Evolutionary conservation across 1,140 invertebrate genomes (phyloP), one percentile per base, ranked within the genome.

Genomic region (Drosophila subobscura): DNA sequence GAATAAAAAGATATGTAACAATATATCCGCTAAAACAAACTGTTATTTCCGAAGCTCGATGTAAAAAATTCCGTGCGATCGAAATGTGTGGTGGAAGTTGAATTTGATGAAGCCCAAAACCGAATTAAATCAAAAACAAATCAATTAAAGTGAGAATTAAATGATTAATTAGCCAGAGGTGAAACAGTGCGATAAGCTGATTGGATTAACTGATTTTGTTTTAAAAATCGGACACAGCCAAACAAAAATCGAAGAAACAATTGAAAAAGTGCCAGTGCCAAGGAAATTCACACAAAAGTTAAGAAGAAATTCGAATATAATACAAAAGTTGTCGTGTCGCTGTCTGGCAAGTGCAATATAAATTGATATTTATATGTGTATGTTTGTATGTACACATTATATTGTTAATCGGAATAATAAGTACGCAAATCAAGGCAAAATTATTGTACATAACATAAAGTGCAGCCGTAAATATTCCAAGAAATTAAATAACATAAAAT

Each of bases 131-230:
- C 67, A 45, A 54, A 67, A 61, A 50, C 37, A 52, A 57, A 64
- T 56, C 14, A 45, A 44, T 33, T 52, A n/a, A 56, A 49, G 37
- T 33, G 46, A 51, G 10, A 12, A 37, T 3, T 10, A 37, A 37
- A 37, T 37, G 33, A 33, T 33, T 33, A 33, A 33, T 33, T 44
- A 37, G 33, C 41, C 23, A 47, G 56, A 71, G 65, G 54, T 79
- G 72, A 54, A 72, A 54, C 50, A 60, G 57, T 50, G 49, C 53
- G 42, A 73, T 54, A 60, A 60, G 25, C 49, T 47, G 37, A 46
- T 50, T 59, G 5, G 22, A 67, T 46, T 54, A 74, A 79, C 78
- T 88, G 83, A 88, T 88, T 88, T 88, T 88, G 78, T 88, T 88
- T 79, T 81, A 88, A 88, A 88, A 88, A 86, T 86, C 81, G 72